phyloP scores from a whole-genome alignment of 2,888 invertebrate species.

The Lasioglossum villosulum region DNA sequence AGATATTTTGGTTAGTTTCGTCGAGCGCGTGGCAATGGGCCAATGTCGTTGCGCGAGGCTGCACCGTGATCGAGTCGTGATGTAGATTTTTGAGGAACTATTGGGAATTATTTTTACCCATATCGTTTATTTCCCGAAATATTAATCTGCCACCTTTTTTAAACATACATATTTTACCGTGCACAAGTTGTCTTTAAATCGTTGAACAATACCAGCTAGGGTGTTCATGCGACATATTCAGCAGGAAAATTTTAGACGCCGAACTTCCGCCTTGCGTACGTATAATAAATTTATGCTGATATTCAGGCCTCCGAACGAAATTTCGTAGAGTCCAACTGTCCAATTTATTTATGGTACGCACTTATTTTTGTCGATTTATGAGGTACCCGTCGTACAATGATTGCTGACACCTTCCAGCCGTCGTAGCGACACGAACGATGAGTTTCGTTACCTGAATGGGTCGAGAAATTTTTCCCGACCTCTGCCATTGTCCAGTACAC shows the following conservation, averaged over 20 bases:
- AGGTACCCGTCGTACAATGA: constrained; percentile 46
- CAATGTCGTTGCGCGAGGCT: constrained; percentile 62
- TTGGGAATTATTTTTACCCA: constrained; percentile 25
- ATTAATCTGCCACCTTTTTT: neutral
- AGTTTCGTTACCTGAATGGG: constrained; percentile 40
- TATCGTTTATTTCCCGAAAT: neutral
- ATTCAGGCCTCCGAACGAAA: neutral
- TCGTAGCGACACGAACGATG: constrained; percentile 14
- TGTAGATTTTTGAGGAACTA: constrained; percentile 30
- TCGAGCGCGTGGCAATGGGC: constrained; percentile 71
- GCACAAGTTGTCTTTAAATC: neutral
- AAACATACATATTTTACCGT: neutral
- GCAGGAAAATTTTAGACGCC: neutral
- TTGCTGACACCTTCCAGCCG: constrained; percentile 46
- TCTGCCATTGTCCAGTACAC: constrained; percentile 2
- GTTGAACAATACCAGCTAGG: neutral
- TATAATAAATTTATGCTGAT: neutral
- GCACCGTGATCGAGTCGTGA: constrained; percentile 49
- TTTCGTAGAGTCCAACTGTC: constrained; percentile 9
- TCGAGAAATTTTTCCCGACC: constrained; percentile 24
- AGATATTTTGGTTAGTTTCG: constrained; percentile 72
- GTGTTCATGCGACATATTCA: neutral
- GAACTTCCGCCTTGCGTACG: neutral
- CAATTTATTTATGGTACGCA: constrained; percentile 31
- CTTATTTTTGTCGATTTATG: constrained; percentile 49